Percentiles rank a stretch among this genome's conserved stretches.
Conservation (phyloP, 2,888 invertebrate genomes). For the Erpobdella octoculata region DNA sequence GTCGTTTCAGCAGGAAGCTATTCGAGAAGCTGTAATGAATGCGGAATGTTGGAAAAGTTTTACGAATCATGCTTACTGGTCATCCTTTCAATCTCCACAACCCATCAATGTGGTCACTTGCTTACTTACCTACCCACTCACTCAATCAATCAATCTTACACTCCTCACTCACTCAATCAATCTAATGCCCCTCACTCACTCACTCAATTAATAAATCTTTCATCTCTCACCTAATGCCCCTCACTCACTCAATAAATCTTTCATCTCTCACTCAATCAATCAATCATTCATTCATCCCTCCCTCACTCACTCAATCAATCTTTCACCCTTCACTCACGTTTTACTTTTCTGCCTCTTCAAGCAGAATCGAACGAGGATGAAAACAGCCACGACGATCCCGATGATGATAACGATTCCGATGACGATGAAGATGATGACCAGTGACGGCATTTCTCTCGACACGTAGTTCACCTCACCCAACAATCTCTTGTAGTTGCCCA, state of each 20-base stretch:
- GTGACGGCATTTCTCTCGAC: not conserved
- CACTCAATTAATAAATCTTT: no score
- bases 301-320: not conserved
- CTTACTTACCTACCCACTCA: no score
- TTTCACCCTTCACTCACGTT: conserved; percentile 3
- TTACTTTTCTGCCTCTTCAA: conserved; percentile 13
- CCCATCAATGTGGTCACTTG: no score
- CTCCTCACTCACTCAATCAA: no score
- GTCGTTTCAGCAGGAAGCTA: conserved; percentile 4
- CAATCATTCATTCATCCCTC: not conserved
- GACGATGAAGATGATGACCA: conserved; percentile 12
- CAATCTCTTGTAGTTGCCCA: conserved; percentile 24
- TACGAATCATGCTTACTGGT: no score
- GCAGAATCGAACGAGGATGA: conserved; percentile 19
- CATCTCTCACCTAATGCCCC: no score
- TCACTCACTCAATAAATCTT: not conserved
- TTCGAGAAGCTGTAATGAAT: not conserved
- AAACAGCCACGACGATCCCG: conserved; percentile 16
- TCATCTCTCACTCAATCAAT: not conserved
- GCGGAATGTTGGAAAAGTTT: not conserved
- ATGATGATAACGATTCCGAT: conserved; percentile 8
- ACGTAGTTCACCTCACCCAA: conserved; percentile 27
- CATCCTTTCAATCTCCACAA: no score
- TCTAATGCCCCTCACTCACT: no score
- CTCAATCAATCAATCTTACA: no score